Evolutionary conservation across 1,140 invertebrate species (phyloP), one percentile per base, ranked within the genome.

Genomic region (Acarapis woodi): DNA sequence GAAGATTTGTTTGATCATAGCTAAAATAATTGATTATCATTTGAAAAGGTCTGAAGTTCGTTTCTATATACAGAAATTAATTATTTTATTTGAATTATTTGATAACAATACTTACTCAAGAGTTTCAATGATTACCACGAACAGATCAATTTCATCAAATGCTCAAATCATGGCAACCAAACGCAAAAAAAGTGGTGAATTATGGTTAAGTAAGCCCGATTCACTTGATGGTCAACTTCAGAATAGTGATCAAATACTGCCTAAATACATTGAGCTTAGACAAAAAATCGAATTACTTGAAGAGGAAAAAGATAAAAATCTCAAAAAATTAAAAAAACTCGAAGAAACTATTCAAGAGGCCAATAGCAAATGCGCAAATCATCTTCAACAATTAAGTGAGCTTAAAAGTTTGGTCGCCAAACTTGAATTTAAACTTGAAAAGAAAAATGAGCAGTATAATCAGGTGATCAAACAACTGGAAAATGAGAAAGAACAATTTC

Each of bases 321-420:
- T 64, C 37, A 62, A 64, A 12, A 73, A 82, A 46, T 53, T 73
- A 31, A 66, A 75, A 42, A 57, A 65, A 1, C 55, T 78, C 2
- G 66, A 73, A 38, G 41, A 44, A 15, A 29, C 42, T 4, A 29
- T 44, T 24, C 41, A 42, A 10, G 30, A 48, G 22, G 9, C 40
- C 8, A 41, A 48, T 32, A 19, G 44, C 1, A 42, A 39, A 16
- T 64, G 67, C 43, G 72, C 75, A 52, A 65, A 67, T 41, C 70
- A 74, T 44, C 49, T 73, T 21, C 71, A 77, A 46, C 71, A 78
- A 39, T 75, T 76, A 47, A 59, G 68, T 12, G 68, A 71, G 36
- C 54, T 73, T 29, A 67, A 68, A 42, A 56, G 62, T 4, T n/a
- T n/a, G n/a, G n/a, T n/a, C n/a, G n/a, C n/a, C n/a, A n/a, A n/a